phyloP scores from a whole-genome alignment of 2,888 invertebrate genomes.

The Andrena hattorfiana region DNA sequence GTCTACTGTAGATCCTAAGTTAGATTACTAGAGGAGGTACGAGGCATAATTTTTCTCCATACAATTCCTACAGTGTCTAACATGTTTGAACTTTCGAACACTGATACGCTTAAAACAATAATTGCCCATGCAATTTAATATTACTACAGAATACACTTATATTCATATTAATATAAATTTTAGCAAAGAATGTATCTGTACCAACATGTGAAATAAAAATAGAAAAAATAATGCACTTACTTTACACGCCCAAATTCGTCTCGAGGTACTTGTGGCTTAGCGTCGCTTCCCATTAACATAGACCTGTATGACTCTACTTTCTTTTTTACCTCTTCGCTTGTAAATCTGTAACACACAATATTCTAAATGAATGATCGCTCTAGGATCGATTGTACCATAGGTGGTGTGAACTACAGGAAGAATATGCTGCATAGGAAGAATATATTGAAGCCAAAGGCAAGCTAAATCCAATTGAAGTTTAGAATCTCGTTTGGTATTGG shows the following conservation, averaged over 20 bases:
- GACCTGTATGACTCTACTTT: conserved; percentile 95
- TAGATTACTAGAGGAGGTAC: conserved; percentile 6
- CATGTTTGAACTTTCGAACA: background rate
- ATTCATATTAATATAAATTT: conserved; percentile 4
- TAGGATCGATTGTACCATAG: background rate
- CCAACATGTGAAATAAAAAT: background rate
- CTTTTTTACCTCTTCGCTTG: conserved; percentile 93
- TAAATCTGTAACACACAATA: conserved; percentile 89
- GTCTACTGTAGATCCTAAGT: conserved; percentile 11
- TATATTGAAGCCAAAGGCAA: conserved; percentile 57
- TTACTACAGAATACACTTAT: background rate
- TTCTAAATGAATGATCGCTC: conserved; percentile 7
- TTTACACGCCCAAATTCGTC: conserved; percentile 95
- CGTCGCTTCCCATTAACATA: conserved; percentile 91
- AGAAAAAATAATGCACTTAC: conserved; percentile 86
- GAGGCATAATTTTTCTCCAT: conserved; percentile 4
- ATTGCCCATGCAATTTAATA: background rate
- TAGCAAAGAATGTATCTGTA: background rate
- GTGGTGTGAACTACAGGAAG: conserved; percentile 1
- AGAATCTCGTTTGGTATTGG: conserved; percentile 58
- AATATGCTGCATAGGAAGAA: conserved; percentile 18
- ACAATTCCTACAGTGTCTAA: background rate
- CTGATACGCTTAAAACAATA: background rate
- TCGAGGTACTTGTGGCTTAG: conserved; percentile 87
- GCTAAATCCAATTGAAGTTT: conserved; percentile 61